Evolutionary conservation across 2,888 invertebrate genomes (phyloP).

Genomic region (Andricus curvator): DNA sequence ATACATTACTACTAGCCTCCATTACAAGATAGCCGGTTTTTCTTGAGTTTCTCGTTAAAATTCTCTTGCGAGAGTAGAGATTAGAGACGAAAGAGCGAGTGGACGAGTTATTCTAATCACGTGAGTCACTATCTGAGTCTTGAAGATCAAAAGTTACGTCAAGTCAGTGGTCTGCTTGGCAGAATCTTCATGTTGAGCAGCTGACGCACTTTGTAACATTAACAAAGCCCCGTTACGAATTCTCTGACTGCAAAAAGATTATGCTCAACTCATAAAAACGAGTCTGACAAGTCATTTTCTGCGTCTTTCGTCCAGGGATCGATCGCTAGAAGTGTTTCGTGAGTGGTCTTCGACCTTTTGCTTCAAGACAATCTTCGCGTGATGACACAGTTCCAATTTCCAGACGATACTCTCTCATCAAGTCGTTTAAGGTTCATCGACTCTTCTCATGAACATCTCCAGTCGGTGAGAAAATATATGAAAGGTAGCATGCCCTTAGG

Average conservation of each 20-base stretch:
- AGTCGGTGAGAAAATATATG: neutral
- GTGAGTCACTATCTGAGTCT: constrained; percentile 3
- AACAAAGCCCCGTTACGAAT: constrained; percentile 7
- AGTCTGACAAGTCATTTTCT: constrained; percentile 13
- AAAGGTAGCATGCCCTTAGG: too few species aligned
- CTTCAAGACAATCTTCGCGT: constrained; percentile 3
- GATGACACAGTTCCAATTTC: constrained; percentile 22
- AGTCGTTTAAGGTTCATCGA: neutral
- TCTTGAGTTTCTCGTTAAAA: neutral
- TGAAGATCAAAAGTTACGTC: constrained; percentile 15
- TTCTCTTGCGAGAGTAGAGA: neutral
- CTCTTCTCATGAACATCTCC: constrained; percentile 12
- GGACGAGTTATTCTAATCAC: constrained; percentile 4
- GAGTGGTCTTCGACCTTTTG: constrained; percentile 7
- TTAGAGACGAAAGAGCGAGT: neutral
- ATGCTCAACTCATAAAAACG: constrained; percentile 6
- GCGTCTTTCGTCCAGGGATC: neutral
- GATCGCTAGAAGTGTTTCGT: neutral
- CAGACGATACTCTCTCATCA: neutral
- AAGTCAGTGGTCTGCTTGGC: neutral
- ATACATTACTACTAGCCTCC: neutral
- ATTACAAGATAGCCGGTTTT: neutral
- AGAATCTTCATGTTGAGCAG: neutral
- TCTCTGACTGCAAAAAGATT: neutral
- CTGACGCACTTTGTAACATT: constrained; percentile 4